Percentiles rank a stretch among this genome's conserved stretches.
Evolutionary conservation across 2,113 vertebrate genomes (phyloP).

Genomic region (Spheniscus mendiculus): DNA sequence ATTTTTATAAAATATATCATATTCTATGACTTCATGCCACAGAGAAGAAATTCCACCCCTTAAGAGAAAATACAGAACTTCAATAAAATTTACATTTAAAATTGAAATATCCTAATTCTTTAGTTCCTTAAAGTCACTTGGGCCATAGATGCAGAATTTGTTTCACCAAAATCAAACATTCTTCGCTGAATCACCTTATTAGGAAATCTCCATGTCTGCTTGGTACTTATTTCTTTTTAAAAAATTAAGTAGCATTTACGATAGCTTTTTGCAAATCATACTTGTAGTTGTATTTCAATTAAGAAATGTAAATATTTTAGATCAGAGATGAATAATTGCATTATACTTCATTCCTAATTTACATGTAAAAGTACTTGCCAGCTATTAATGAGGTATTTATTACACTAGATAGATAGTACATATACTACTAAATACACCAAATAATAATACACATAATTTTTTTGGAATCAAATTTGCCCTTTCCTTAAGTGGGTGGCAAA

Average conservation of each 20-base stretch:
- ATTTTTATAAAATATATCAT: background rate
- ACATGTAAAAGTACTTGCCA: background rate
- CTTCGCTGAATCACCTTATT: background rate
- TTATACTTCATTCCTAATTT: constrained; percentile 11
- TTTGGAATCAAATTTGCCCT: background rate
- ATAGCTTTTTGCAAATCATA: background rate
- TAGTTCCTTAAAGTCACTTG: background rate
- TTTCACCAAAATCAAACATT: background rate
- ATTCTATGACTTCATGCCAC: background rate
- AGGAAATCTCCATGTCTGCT: background rate
- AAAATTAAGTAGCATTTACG: background rate
- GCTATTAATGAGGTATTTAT: background rate
- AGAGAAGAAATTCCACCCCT: background rate
- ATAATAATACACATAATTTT: background rate
- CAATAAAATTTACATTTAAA: background rate
- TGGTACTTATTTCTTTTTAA: background rate
- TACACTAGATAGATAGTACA: background rate
- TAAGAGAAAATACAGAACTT: background rate
- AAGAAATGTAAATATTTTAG: constrained; percentile 22
- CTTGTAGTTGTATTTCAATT: background rate
- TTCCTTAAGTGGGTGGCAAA: background rate
- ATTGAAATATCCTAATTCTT: background rate
- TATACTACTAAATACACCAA: background rate
- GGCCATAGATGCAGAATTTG: background rate
- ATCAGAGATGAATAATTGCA: background rate